Percentiles rank a stretch among this genome's conserved stretches.
These are phyloP conservation scores for Steinernema khuongi DNA, from an alignment of 1,140 invertebrate genomes.

Conservation along the genomic window DNA sequence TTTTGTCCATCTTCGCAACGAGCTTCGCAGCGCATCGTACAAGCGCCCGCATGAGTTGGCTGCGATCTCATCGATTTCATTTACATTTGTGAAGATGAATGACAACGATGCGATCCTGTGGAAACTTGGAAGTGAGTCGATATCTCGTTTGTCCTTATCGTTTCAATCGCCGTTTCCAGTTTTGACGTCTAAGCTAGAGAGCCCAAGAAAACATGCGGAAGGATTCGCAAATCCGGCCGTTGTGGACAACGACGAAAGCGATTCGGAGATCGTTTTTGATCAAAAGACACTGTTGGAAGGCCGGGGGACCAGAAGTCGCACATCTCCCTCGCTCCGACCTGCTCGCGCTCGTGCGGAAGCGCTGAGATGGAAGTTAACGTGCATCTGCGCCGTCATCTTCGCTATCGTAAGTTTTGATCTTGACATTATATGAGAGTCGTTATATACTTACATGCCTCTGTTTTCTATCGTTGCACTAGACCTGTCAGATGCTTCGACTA, in stretches of 20 bases:
- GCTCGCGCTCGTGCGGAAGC: neutral
- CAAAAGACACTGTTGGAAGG: neutral
- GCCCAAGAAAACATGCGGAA: neutral
- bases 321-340: neutral
- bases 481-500: too few species aligned
- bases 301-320: neutral
- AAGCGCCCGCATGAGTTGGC: slow-evolving; percentile 9
- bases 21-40: neutral
- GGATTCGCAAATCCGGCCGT: neutral
- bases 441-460: too few species aligned
- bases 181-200: neutral
- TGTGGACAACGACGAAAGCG: neutral
- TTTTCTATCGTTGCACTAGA: too few species aligned
- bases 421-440: too few species aligned
- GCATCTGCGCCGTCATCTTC: neutral
- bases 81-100: neutral
- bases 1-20: neutral
- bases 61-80: neutral
- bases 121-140: neutral
- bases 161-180: neutral
- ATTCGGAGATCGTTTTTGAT: neutral
- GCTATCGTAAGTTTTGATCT: neutral
- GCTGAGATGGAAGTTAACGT: neutral
- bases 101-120: slow-evolving; percentile 11
- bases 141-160: neutral